phyloP scores from a whole-genome alignment of 2,113 vertebrate genomes.

The Sturnus vulgaris region DNA sequence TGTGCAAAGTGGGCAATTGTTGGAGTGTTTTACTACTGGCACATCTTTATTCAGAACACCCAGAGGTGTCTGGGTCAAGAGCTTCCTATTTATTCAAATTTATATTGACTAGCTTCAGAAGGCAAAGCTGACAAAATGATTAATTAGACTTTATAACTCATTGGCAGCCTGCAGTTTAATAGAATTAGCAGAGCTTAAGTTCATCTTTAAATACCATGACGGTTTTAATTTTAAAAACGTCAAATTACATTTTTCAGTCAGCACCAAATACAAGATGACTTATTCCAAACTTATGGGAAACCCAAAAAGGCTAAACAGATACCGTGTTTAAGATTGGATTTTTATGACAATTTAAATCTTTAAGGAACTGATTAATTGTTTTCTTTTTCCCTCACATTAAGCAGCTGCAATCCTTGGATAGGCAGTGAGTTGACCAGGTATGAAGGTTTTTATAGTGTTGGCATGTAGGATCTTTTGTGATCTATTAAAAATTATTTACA shows the following conservation, averaged over 20 bases:
- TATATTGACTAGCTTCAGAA: constrained; percentile 73
- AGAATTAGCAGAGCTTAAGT: constrained; percentile 76
- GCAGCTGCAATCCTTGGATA: not conserved
- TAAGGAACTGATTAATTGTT: not conserved
- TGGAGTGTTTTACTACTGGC: constrained; percentile 20
- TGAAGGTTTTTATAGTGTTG: not conserved
- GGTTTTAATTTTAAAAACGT: constrained; percentile 68
- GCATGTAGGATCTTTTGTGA: not conserved
- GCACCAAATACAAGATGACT: constrained; percentile 61
- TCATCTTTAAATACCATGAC: constrained; percentile 76
- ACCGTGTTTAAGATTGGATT: not conserved
- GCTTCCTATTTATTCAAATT: constrained; percentile 77
- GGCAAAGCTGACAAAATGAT: constrained; percentile 78
- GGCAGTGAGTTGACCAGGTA: not conserved
- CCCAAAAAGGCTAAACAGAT: not conserved
- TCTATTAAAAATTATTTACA: not conserved
- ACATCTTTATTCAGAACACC: constrained; percentile 60
- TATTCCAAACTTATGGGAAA: constrained; percentile 35
- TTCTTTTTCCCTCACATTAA: not conserved
- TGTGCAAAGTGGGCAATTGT: not conserved
- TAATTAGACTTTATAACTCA: constrained; percentile 75
- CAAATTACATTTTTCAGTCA: constrained; percentile 72
- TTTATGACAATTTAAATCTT: not conserved
- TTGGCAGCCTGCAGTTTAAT: constrained; percentile 74
- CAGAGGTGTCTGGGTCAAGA: constrained; percentile 61